Evolutionary conservation across 2,797 vertebrate species (phyloP), one percentile per base, ranked within the genome.

Genomic region (Apogon hyalosoma): DNA sequence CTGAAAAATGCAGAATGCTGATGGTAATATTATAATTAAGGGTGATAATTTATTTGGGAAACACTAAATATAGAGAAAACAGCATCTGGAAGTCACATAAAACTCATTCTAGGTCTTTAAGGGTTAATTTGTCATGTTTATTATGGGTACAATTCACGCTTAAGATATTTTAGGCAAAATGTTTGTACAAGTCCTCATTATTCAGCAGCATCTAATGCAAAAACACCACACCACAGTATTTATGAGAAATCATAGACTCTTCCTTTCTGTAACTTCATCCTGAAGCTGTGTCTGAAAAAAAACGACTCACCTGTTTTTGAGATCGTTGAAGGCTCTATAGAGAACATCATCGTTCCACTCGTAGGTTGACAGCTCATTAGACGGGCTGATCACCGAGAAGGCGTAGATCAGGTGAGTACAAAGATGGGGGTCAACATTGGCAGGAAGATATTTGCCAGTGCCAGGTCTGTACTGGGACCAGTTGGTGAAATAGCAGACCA

Each of bases 401-500:
- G 95, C 94, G 3, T 96, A 95, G 51, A 94, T 91, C 79, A 96
- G 74, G 69, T 95, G 94, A 19, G 94, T 95, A 69, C 95, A 96
- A 33, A 96, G 93, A 63, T 86, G 13, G 1, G 95, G 94, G 50
- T 95, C 91, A 31, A 96, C 81, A 55, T 94, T 91, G 10, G 7
- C 28, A 3, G 95, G 94, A 24, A 87, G 28, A 75, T 82, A 84
- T 21, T 33, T 92, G 21, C 91, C 92, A 38, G 10, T 33, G 2
- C 57, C 73, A 0, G 70, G 81, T 63, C 87, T 77, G 33, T 88
- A 93, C 68, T 92, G 93, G 60, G 95, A 91, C 95, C 94, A 95
- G 81, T 92, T 95, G 43, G 93, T 94, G 63, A 94, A 95, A 84
- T 96, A 96, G 59, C 95, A 96, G 47, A 92, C 88, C 75, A 95